Conservation (phyloP, 2,113 vertebrate genomes). For the Chionodraco myersi region DNA sequence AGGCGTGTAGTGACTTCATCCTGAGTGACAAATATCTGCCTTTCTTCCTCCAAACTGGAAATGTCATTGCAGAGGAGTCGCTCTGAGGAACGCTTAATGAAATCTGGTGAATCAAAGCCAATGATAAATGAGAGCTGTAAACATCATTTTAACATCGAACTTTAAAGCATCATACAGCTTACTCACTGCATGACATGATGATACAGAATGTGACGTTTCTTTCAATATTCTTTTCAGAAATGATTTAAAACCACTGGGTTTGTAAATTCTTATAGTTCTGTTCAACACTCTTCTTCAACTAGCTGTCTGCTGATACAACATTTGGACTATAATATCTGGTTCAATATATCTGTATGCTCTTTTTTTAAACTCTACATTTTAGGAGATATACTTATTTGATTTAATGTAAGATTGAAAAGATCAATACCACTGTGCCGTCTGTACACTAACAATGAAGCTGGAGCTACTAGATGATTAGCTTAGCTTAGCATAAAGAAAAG, state of each 20-base stretch:
- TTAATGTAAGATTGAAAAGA: not conserved
- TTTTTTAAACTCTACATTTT: not conserved
- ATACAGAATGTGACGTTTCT: not conserved
- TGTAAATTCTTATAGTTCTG: slow-evolving; percentile 7
- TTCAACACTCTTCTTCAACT: not conserved
- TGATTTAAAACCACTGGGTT: not conserved
- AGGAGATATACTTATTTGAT: not conserved
- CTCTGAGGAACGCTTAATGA: slow-evolving; percentile 47
- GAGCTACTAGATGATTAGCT: not conserved
- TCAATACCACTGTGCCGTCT: not conserved
- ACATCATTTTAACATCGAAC: slow-evolving; percentile 23
- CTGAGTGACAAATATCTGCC: slow-evolving; percentile 53
- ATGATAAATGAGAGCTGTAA: slow-evolving; percentile 46
- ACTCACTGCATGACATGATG: not conserved
- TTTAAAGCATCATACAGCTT: slow-evolving; percentile 24
- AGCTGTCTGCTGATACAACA: not conserved
- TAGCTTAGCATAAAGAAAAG: not conserved
- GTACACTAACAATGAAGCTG: not conserved
- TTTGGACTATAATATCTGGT: not conserved
- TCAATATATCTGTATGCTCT: not conserved
- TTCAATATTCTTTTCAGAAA: slow-evolving; percentile 16
- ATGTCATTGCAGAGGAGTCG: slow-evolving; percentile 33
- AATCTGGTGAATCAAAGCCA: slow-evolving; percentile 43
- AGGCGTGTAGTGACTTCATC: slow-evolving; percentile 55
- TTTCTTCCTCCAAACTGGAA: slow-evolving; percentile 46